Evolutionary conservation across 2,113 vertebrate species (phyloP).

Genomic region (Lasiurus borealis): DNA sequence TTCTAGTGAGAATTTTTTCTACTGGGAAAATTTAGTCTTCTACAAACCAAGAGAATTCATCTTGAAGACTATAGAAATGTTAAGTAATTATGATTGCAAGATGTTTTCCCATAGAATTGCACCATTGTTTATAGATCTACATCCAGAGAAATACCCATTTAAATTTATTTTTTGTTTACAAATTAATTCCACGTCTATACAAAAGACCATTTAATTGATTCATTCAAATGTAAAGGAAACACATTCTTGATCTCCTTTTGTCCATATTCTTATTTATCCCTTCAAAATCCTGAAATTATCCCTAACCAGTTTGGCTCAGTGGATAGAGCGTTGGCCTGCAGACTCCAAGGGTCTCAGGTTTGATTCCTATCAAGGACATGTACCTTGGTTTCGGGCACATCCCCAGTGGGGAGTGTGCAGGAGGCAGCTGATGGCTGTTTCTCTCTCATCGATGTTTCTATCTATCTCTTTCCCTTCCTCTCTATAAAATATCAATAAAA

Average conservation of each 20-base stretch:
- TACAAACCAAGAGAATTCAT: slow-evolving; percentile 2
- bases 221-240: slow-evolving; percentile 10
- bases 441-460: too few relatives aligned
- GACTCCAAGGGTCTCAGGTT: too few relatives aligned
- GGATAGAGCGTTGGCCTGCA: too few relatives aligned
- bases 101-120: not conserved
- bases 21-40: not conserved
- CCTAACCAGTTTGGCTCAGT: not conserved
- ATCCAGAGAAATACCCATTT: not conserved
- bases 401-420: too few relatives aligned
- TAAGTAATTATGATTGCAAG: not conserved
- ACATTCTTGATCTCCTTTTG: not conserved
- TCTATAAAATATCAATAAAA: too few relatives aligned
- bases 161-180: slow-evolving; percentile 23
- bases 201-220: slow-evolving; percentile 19
- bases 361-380: too few relatives aligned
- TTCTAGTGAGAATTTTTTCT: not conserved
- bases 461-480: too few relatives aligned
- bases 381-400: too few relatives aligned
- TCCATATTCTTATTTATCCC: not conserved
- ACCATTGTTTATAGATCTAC: not conserved
- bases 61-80: not conserved
- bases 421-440: too few relatives aligned
- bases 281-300: slow-evolving; percentile 37
- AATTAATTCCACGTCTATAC: not conserved